phyloP scores from a whole-genome alignment of 2,113 vertebrate genomes.

The Mustela nigripes region DNA sequence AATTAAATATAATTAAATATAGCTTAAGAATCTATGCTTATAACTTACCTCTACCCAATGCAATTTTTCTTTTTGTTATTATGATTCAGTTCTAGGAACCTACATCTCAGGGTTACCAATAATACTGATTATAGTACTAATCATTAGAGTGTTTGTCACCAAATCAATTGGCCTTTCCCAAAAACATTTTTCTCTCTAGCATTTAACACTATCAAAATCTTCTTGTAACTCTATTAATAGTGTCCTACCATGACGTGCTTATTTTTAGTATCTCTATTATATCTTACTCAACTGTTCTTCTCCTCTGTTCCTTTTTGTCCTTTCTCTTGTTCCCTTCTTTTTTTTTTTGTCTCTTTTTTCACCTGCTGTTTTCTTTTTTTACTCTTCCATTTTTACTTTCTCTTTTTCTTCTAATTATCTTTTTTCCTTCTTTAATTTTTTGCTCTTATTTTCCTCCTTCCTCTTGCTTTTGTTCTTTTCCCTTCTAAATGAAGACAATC shows the following conservation, averaged over 20 bases:
- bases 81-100: not conserved
- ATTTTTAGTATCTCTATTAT: not conserved
- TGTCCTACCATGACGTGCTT: not conserved
- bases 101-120: not conserved
- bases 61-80: not conserved
- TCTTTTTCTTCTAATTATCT: not conserved
- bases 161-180: not conserved
- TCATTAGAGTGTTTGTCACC: not conserved
- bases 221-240: not conserved
- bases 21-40: not conserved
- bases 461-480: not conserved
- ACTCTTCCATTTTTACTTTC: not conserved
- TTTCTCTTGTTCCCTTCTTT: not conserved
- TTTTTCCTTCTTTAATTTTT: not conserved
- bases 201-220: not conserved
- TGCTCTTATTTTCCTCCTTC: not conserved
- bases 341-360: not conserved
- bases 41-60: not conserved
- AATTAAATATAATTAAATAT: conserved; percentile 20
- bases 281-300: not conserved
- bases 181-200: not conserved
- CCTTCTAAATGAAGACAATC: not conserved
- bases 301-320: not conserved
- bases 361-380: not conserved
- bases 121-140: conserved; percentile 17